Evolutionary conservation across 2,888 invertebrate genomes (phyloP), one percentile per base, ranked within the genome.

Genomic region (Platypus cylindrus): DNA sequence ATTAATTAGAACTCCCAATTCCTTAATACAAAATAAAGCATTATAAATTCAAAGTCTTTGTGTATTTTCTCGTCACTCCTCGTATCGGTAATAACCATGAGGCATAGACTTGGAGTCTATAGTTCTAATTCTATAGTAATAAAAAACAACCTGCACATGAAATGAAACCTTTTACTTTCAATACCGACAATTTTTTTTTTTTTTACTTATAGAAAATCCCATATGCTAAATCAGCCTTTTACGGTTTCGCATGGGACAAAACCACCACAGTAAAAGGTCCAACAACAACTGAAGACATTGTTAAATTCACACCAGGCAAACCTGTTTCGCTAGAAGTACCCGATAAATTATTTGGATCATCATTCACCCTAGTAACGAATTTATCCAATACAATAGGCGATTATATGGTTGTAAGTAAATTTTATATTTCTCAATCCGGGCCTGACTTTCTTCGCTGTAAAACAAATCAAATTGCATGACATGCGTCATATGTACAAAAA

Each of bases 251-350:
- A 2, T 56, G 54, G 56, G 53, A 55, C 14, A 24, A 23, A 22
- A 45, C 47, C 3, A 46, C 45, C 3, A 45, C 47, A n/a, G 51
- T 52, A 17, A 55, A 49, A 45, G 46, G 50, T 13, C 60, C 65
- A 34, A 63, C 67, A 13, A 65, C 65, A 3, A 64, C 65, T 16
- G 71, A 69, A 56, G 71, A 68, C 48, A 67, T 71, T 48, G 73
- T 73, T 17, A 67, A 63, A 45, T 73, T 74, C 63, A 71, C 71
- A 57, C 65, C 73, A 50, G 73, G 72, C 58, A 67, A 70, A 64
- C 68, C 69, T 50, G 78, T 78, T 43, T 71, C 73, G 50, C 64
- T 79, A 56, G 75, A 78, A 46, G 60, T 79, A 49, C 78, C 78
- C 40, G 68, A 72, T 41, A 65, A 62, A 53, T 63, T 75, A 48